Percentiles rank a stretch among this genome's conserved stretches.
These are phyloP conservation scores for human DNA, from an alignment of 2,113 vertebrate species.

Conservation along the genomic window DNA sequence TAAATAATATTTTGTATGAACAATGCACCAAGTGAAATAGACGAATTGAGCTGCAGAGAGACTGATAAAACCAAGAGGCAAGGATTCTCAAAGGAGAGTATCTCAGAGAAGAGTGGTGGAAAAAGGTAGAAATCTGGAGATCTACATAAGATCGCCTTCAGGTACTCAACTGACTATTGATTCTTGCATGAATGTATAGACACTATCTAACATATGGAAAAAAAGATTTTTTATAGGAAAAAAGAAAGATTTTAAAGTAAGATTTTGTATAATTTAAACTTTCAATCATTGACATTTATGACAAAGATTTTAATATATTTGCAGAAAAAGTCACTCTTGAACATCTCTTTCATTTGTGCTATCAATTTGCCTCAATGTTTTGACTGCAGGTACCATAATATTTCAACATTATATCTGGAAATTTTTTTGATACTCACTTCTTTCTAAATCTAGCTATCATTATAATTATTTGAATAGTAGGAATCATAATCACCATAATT, in stretches of 20 bases:
- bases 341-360: background rate
- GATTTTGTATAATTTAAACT: background rate
- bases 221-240: background rate
- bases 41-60: background rate
- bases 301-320: background rate
- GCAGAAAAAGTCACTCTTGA: background rate
- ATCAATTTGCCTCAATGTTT: background rate
- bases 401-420: background rate
- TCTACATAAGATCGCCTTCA: background rate
- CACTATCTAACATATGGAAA: background rate
- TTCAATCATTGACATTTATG: background rate
- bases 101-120: background rate
- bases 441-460: background rate
- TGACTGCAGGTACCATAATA: background rate
- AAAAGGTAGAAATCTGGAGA: background rate
- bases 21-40: background rate
- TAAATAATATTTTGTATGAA: background rate
- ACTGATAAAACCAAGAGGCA: background rate
- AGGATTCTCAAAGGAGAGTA: background rate
- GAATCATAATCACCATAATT: background rate
- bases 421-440: no score
- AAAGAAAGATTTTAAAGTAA: background rate
- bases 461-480: background rate
- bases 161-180: background rate
- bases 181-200: background rate